Evolutionary conservation across 2,113 vertebrate genomes (phyloP).

Genomic region (Tricholaema leucomelas): DNA sequence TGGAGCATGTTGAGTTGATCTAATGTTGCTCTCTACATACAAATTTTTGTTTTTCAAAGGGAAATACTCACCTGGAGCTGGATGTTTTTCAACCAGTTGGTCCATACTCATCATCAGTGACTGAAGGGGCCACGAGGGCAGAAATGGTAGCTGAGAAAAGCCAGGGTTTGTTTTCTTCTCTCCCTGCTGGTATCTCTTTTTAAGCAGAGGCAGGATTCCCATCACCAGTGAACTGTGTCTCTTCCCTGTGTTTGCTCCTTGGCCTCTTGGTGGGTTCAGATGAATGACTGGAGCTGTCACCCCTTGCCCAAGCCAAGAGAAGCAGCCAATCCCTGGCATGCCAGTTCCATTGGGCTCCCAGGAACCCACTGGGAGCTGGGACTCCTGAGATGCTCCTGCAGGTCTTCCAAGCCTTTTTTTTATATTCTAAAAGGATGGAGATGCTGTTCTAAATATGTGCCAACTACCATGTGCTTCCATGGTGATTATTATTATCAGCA

Average conservation of each 20-base stretch:
- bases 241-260: not conserved
- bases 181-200: rapidly evolving
- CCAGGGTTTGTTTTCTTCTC: not conserved
- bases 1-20: not conserved
- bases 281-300: not conserved
- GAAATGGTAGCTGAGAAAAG: not conserved
- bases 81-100: not conserved
- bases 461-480: not conserved
- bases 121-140: rapidly evolving
- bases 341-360: not conserved
- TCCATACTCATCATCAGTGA: not conserved
- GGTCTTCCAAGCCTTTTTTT: not conserved
- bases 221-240: rapidly evolving
- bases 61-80: not conserved
- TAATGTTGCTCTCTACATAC: not conserved
- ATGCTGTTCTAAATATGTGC: not conserved
- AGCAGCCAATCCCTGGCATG: not conserved
- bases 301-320: not conserved
- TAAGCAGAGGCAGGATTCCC: not conserved
- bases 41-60: not conserved
- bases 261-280: not conserved
- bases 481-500: not conserved
- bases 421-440: not conserved
- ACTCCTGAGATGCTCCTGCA: not conserved
- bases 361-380: not conserved